Evolutionary conservation across 2,113 vertebrate genomes (phyloP).

Genomic region (Hemiscyllium ocellatum): DNA sequence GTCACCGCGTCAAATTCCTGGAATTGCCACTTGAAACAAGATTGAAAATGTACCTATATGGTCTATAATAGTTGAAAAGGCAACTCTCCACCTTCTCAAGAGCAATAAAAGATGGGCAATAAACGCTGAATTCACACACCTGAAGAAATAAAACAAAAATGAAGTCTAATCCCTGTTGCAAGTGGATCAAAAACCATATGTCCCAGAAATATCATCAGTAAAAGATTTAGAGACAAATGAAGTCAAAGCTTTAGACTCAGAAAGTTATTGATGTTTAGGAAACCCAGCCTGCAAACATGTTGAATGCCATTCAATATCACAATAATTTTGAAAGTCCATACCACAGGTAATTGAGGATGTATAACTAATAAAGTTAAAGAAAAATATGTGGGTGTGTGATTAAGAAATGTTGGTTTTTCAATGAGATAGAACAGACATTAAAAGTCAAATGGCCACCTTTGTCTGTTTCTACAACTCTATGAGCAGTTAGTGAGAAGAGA

Average conservation of each 20-base stretch:
- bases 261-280: not conserved
- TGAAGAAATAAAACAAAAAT: no score
- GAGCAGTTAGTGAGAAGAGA: not conserved
- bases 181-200: no score
- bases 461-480: not conserved
- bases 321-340: not conserved
- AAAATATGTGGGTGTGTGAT: not conserved
- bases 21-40: no score
- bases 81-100: no score
- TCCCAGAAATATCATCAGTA: no score
- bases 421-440: not conserved
- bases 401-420: not conserved
- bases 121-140: no score
- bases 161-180: no score
- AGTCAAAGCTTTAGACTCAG: not conserved
- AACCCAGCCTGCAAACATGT: not conserved
- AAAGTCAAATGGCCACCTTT: not conserved
- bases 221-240: not conserved
- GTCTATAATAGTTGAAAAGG: no score
- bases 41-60: no score
- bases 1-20: no score
- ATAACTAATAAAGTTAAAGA: not conserved
- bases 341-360: not conserved
- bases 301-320: not conserved
- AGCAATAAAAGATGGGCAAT: no score